Percentiles rank a stretch among this genome's conserved stretches.
These are phyloP conservation scores for Sphaerodactylus townsendi DNA, from an alignment of 2,113 vertebrate species.

Conservation along the genomic window DNA sequence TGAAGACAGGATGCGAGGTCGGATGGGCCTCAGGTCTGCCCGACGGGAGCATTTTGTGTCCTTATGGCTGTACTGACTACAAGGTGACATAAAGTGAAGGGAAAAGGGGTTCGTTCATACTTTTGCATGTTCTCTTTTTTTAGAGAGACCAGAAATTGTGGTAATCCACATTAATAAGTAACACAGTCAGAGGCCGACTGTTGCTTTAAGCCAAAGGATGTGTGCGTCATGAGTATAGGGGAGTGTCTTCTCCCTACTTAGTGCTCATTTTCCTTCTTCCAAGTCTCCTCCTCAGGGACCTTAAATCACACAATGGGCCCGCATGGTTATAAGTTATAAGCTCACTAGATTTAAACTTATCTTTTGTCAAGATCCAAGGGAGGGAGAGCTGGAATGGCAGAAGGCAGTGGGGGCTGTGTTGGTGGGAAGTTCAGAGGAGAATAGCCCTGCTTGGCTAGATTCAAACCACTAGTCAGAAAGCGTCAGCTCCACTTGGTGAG, in stretches of 20 bases:
- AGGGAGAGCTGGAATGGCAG: background rate
- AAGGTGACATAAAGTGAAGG: background rate
- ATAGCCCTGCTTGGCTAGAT: background rate
- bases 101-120: background rate
- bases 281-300: background rate
- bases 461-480: background rate
- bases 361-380: background rate
- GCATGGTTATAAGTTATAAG: slow-evolving; percentile 5
- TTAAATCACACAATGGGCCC: slow-evolving; percentile 2
- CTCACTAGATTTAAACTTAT: slow-evolving; percentile 5
- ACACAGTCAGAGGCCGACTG: background rate
- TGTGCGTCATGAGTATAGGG: no score
- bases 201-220: background rate
- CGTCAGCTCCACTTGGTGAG: background rate
- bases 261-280: background rate
- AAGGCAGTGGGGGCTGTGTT: no score
- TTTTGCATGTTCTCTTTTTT: background rate
- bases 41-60: no score
- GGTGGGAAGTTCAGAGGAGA: no score
- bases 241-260: background rate
- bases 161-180: background rate
- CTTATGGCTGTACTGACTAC: background rate
- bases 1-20: no score
- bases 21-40: no score
- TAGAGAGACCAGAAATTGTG: background rate